A percentile compares a stretch with the other conserved stretches of the same genome.
Conservation (phyloP, 2,797 vertebrate genomes). For the Triplophysa yarkandensis region DNA sequence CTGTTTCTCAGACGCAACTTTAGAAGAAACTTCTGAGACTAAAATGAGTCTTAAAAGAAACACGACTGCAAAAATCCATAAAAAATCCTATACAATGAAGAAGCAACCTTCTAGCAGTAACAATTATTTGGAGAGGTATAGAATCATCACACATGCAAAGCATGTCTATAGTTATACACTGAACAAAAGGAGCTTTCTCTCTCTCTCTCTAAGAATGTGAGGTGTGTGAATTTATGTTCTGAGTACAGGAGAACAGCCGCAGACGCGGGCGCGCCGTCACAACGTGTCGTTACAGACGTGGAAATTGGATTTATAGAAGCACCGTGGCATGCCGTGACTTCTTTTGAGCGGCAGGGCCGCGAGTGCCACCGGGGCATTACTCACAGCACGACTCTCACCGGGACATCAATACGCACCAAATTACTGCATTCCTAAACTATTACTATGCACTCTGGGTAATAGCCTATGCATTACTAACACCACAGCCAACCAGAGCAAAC, state of each 20-base stretch:
- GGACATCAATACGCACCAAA: conserved; percentile 34
- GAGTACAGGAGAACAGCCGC: conserved; percentile 1
- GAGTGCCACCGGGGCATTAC: conserved; percentile 1
- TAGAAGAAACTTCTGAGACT: too few species aligned
- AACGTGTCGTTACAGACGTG: conserved; percentile 48
- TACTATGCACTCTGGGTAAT: conserved; percentile 43
- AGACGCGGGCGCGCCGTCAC: conserved; percentile 3
- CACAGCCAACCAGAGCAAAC: conserved; percentile 14
- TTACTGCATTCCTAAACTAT: conserved; percentile 45
- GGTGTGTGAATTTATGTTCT: neutral
- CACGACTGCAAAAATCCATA: too few species aligned
- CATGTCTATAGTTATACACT: conserved; percentile 4
- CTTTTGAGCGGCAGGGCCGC: neutral
- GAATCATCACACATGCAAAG: neutral
- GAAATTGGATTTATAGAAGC: conserved; percentile 43
- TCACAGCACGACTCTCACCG: conserved; percentile 24
- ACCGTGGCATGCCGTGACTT: neutral
- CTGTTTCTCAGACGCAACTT: too few species aligned
- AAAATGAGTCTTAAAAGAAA: too few species aligned
- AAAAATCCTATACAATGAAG: too few species aligned
- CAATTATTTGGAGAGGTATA: conserved; percentile 3
- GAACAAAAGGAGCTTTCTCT: conserved; percentile 7
- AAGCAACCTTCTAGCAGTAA: neutral
- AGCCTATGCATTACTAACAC: conserved; percentile 17
- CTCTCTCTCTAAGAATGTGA: neutral